Evolutionary conservation across 2,113 vertebrate species (phyloP).

Genomic region (Dendropsophus ebraccatus): DNA sequence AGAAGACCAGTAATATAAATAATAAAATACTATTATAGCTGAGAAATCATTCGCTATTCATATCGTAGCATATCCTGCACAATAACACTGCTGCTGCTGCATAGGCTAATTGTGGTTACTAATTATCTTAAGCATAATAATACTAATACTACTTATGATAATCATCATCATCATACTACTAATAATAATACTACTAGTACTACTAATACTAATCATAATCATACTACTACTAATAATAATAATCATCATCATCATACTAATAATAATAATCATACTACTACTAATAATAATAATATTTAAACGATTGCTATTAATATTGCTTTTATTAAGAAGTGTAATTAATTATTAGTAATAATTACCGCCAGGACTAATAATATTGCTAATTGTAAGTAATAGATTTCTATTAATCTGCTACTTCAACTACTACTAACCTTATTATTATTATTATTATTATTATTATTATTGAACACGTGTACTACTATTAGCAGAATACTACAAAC

Average conservation of each 20-base stretch:
- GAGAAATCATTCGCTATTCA: too few species aligned
- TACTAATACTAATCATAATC: neutral
- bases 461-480: neutral
- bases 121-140: neutral
- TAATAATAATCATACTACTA: neutral
- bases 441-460: neutral
- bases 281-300: neutral
- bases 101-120: too few species aligned
- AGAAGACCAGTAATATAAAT: too few species aligned
- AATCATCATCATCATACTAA: neutral
- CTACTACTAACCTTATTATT: neutral
- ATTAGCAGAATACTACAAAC: neutral
- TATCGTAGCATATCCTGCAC: too few species aligned
- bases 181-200: neutral
- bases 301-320: neutral
- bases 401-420: too few species aligned
- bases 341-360: too few species aligned
- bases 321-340: too few species aligned
- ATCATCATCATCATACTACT: neutral
- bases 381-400: too few species aligned
- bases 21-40: too few species aligned
- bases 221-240: neutral
- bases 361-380: too few species aligned
- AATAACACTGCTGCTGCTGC: too few species aligned
- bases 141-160: neutral